These are phyloP conservation scores for Tubulanus polymorphus DNA, from an alignment of 2,888 invertebrate genomes.

Conservation along the genomic window DNA sequence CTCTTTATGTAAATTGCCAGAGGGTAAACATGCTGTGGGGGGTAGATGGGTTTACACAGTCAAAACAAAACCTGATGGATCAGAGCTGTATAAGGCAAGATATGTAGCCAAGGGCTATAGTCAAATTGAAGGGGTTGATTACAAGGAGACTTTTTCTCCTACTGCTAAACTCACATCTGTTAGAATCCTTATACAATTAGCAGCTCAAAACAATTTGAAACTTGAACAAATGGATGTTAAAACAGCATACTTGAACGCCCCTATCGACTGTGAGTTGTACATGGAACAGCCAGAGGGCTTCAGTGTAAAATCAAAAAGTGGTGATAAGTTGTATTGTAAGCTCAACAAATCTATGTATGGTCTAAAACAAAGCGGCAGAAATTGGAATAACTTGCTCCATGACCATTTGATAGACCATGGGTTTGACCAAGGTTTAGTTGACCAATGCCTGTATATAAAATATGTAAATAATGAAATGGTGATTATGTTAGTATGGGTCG, in stretches of 20 bases:
- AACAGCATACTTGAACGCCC: conserved; percentile 20
- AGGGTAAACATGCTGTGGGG: conserved; percentile 15
- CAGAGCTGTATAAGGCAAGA: conserved; percentile 16
- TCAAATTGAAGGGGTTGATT: conserved; percentile 21
- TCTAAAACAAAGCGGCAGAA: conserved; percentile 21
- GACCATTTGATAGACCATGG: conserved; percentile 10
- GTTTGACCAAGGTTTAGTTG: conserved; percentile 10
- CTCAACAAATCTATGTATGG: conserved; percentile 22
- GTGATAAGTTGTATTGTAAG: conserved; percentile 14
- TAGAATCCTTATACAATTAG: conserved; percentile 18
- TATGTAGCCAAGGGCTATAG: conserved; percentile 23
- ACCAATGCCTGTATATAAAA: conserved; percentile 11
- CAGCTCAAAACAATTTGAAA: conserved; percentile 16
- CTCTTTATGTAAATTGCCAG: conserved; percentile 14
- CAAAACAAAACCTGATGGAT: conserved; percentile 15
- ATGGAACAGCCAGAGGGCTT: conserved; percentile 21
- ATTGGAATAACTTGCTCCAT: conserved; percentile 19
- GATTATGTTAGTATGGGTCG: conserved; percentile 13
- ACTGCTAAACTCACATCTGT: conserved; percentile 20
- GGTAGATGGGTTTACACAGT: conserved; percentile 20
- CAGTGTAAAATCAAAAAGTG: not conserved
- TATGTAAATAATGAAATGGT: conserved; percentile 1
- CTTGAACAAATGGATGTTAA: conserved; percentile 23
- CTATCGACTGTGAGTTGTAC: conserved; percentile 22
- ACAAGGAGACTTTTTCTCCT: conserved; percentile 24